Base-by-base conservation (phyloP, 2,113 vertebrate species). In the Ammodytes dubius region DNA sequence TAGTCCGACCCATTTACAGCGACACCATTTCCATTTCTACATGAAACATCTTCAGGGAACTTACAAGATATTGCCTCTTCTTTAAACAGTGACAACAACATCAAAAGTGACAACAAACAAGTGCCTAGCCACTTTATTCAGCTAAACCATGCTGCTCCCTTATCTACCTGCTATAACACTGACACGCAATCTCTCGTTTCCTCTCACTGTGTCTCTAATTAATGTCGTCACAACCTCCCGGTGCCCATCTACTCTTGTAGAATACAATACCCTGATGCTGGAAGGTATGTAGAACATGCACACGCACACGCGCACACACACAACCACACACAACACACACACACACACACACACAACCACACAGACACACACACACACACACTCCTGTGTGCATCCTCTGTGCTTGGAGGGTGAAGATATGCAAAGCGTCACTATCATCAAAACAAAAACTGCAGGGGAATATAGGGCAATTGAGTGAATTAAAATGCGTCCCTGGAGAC, bases 401-500 rank as follows among this genome's bases (percentile, higher is more conserved):
- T 65, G 91, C 93, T 95, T 89, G 81, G 83, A 94, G 92, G 91
- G 91, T 77, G 86, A 92, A 92, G 90, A 95, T 93, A 95, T 95
- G 94, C 93, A 95, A 95, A 95, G 90, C 85, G 79, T 88, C 89
- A 89, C 83, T 87, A 93, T 87, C 94, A 93, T 95, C 94, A 95
- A 94, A 95, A 95, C 94, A 94, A 91, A 94, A 94, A 91, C 87
- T 92, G 91, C 87, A 87, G 87, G 88, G 91, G 93, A 95, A 95
- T 94, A 93, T 95, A 93, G 94, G 93, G 93, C 91, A 95, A 95
- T 92, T 87, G 91, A 91, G 92, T 76, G 88, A 94, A 94, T 95
- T 95, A 94, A 94, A 93, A 95, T 94, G 91, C 92, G 91, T 89
- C 93, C 94, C 94, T 54, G 79, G 92, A 91, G 93, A 92, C 82